Evolutionary conservation across 1,140 invertebrate genomes (phyloP), one percentile per base, ranked within the genome.

Genomic region (Arctopsyche grandis): DNA sequence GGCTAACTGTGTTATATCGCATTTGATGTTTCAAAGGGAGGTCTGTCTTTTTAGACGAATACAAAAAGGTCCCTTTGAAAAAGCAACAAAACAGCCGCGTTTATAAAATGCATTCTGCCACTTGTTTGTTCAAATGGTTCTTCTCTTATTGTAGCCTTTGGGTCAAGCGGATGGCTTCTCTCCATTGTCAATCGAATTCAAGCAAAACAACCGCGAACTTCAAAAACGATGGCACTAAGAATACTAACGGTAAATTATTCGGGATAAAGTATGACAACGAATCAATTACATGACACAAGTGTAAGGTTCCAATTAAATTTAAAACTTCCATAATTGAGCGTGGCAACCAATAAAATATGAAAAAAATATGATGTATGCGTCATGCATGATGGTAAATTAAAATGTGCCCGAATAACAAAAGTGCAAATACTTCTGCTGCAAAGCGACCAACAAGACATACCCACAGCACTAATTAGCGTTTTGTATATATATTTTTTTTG

Each of bases 11-110:
- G 63, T n/a, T 66, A 66, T 66, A 22, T 66, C 26, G 19, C 63
- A 22, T 66, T 66, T 26, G 63, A 22, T 12, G 63, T 29, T 66
- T 66, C 22, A 66, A 66, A 66, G 63, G 63, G 63, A 66, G 24
- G 22, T 66, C 14, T 66, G 63, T 66, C 63, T 66, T 29, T 66
- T 66, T 16, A 14, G 9, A 3, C 24, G 24, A 12, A 22, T 14
- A 22, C 63, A 66, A 66, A 66, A 66, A 66, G 19, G 24, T 26
- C 63, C 24, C 22, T 66, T 66, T 19, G 21, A 66, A 66, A 24
- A 22, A 22, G 10, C 9, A 66, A 66, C 63, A n/a, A n/a, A n/a
- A 38, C 29, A 38, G 3, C 3, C 1, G 12, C 63, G 63, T 66
- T 66, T 22, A 22, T 66, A 26, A 66, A 66, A 66, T 1, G 63